Percentiles rank a stretch among this genome's conserved stretches.
These are phyloP conservation scores for Atrina japonica DNA, from an alignment of 2,888 invertebrate species.

Conservation along the genomic window DNA sequence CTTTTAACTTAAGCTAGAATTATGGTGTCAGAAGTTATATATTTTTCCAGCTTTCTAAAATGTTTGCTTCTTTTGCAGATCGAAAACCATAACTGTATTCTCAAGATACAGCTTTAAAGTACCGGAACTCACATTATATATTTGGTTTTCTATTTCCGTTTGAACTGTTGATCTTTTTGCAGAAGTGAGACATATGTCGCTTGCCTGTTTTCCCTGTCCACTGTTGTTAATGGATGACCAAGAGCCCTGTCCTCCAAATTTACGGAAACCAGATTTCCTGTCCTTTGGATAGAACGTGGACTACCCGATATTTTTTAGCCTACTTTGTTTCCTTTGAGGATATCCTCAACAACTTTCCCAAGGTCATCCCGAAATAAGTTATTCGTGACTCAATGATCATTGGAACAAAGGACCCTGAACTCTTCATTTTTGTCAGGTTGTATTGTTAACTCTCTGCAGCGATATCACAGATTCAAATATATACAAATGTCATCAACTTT, in stretches of 20 bases:
- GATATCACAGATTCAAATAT: conserved; percentile 13
- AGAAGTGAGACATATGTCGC: not conserved
- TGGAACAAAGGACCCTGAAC: conserved; percentile 13
- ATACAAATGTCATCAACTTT: not conserved
- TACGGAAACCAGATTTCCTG: not conserved
- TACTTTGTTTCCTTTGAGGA: conserved; percentile 9
- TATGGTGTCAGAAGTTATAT: not conserved
- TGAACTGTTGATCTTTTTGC: not conserved
- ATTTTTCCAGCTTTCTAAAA: conserved; percentile 13
- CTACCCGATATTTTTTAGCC: conserved; percentile 5
- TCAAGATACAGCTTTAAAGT: no score
- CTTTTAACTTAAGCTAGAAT: conserved; percentile 3
- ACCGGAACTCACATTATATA: not conserved
- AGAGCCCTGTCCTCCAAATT: not conserved
- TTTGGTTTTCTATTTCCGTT: not conserved
- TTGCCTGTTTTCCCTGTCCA: not conserved
- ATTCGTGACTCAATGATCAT: conserved; percentile 16
- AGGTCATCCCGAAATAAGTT: conserved; percentile 24
- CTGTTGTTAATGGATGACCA: not conserved
- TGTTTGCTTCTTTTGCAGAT: conserved; percentile 2
- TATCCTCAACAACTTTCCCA: conserved; percentile 17
- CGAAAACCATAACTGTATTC: no score
- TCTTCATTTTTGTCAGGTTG: conserved; percentile 10
- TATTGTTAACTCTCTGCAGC: conserved; percentile 4
- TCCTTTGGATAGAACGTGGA: not conserved